Conservation (phyloP, 53 echinoderm and acorn worm species). For the Echinometra lucunter region DNA sequence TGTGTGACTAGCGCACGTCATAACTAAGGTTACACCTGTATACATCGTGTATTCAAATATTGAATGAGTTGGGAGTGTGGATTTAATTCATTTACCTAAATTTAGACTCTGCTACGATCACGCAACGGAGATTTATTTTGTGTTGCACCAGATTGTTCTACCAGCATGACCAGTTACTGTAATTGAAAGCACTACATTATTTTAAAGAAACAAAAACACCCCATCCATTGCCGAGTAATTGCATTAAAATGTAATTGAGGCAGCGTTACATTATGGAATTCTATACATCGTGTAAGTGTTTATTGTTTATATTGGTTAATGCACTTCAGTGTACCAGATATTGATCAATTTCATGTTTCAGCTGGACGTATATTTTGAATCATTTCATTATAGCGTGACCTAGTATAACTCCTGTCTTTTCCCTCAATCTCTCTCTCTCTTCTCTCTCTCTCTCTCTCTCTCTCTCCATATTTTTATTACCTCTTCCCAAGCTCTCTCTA, state of each 20-base stretch:
- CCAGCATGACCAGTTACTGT: background rate
- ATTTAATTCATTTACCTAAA: constrained; percentile 30
- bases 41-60: constrained; percentile 15
- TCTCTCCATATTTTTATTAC: background rate
- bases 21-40: background rate
- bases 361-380: background rate
- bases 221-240: background rate
- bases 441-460: background rate
- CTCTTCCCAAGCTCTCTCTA: background rate
- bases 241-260: background rate
- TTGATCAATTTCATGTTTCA: background rate
- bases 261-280: constrained; percentile 13
- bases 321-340: background rate
- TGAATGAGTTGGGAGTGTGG: constrained; percentile 6
- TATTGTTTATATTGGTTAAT: background rate
- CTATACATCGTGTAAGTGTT: background rate
- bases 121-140: background rate
- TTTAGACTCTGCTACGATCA: background rate
- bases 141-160: background rate
- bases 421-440: background rate
- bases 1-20: background rate
- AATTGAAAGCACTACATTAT: background rate
- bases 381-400: background rate
- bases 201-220: background rate
- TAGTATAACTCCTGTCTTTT: background rate